Evolutionary conservation across 2,888 invertebrate species (phyloP).

Genomic region (Agonum fuliginosum): DNA sequence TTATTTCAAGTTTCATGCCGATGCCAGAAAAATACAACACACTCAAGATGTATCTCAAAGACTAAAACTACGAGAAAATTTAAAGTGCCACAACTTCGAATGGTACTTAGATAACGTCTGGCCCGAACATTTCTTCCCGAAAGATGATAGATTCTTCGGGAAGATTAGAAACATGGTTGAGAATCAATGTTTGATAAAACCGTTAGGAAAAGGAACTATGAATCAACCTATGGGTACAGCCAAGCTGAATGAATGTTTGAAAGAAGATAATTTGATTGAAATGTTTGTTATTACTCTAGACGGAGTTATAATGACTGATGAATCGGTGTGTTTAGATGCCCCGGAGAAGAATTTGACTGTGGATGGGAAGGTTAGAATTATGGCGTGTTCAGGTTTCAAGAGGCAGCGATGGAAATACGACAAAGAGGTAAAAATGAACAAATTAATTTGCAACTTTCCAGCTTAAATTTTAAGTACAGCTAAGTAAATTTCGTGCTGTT

Average conservation of each 20-base stretch:
- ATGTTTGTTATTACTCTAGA: conserved; percentile 82
- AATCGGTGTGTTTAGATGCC: conserved; percentile 89
- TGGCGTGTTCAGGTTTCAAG: conserved; percentile 80
- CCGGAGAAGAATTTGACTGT: conserved; percentile 72
- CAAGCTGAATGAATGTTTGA: conserved; percentile 79
- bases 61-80: conserved; percentile 79
- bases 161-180: conserved; percentile 78
- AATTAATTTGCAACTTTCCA: not conserved
- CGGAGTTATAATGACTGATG: conserved; percentile 89
- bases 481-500: no score
- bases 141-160: conserved; percentile 90
- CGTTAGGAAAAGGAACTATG: conserved; percentile 76
- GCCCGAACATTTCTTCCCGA: conserved; percentile 97
- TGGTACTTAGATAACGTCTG: conserved; percentile 97
- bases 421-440: conserved; percentile 69
- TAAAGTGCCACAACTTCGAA: conserved; percentile 90
- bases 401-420: conserved; percentile 84
- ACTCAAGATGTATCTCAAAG: conserved; percentile 80
- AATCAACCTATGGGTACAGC: conserved; percentile 84
- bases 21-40: conserved; percentile 77
- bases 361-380: conserved; percentile 80
- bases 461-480: no score
- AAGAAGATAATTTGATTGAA: conserved; percentile 78
- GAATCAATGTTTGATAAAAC: conserved; percentile 79
- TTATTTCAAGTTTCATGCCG: conserved; percentile 89